Conservation (phyloP, 2,888 invertebrate species). For the Noctua janthina region DNA sequence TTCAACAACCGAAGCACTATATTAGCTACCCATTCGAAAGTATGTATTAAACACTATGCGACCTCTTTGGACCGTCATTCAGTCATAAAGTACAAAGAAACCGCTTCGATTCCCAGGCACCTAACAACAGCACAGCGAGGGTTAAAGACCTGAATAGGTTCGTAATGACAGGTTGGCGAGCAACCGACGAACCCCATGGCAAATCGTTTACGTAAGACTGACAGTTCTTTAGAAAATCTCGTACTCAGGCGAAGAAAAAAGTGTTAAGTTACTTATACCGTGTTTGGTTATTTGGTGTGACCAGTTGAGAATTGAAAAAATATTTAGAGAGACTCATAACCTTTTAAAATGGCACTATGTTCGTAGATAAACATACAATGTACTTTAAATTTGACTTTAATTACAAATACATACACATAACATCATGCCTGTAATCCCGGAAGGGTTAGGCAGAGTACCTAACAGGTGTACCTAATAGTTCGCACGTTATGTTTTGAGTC, state of each 20-base stretch:
- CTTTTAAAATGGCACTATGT: not conserved
- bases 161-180: constrained; percentile 43
- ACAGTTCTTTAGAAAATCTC: constrained; percentile 14
- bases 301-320: not conserved
- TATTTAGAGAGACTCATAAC: not conserved
- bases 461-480: too few species aligned
- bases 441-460: too few species aligned
- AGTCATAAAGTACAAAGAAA: constrained; percentile 24
- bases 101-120: constrained; percentile 26
- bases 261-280: too few species aligned
- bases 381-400: not conserved
- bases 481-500: too few species aligned
- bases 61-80: not conserved
- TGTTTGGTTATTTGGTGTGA: not conserved
- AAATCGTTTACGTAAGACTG: constrained; percentile 36
- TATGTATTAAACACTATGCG: not conserved
- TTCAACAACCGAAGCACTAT: not conserved
- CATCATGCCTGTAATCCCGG: not conserved
- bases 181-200: constrained; percentile 30
- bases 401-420: not conserved
- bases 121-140: constrained; percentile 20
- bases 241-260: not conserved
- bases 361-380: not conserved
- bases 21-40: not conserved
- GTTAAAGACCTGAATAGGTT: constrained; percentile 43